phyloP scores from a whole-genome alignment of 1,140 invertebrate species.

The Leptinotarsa defecta region DNA sequence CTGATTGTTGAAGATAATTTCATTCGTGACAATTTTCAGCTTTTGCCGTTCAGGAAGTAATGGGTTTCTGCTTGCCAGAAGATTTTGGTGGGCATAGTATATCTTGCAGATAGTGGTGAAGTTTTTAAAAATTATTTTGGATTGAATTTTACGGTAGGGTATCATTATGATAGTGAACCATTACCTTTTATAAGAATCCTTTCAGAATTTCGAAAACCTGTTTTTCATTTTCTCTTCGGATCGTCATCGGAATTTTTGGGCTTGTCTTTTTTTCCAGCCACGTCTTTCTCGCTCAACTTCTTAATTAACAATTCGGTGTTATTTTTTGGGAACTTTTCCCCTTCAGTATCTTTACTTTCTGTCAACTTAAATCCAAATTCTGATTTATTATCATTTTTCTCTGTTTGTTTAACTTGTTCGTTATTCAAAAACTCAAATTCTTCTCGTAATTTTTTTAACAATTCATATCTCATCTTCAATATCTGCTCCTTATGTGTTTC shows the following conservation, averaged over 20 bases:
- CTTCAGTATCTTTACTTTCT: not conserved
- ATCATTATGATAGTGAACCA: no score
- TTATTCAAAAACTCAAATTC: conserved; percentile 7
- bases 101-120: no score
- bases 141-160: no score
- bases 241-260: not conserved
- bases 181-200: not conserved
- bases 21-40: no score
- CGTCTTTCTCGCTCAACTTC: not conserved
- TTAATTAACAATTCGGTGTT: not conserved
- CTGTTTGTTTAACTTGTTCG: not conserved
- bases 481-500: not conserved
- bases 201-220: not conserved
- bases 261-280: not conserved
- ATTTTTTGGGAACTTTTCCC: not conserved
- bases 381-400: not conserved
- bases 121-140: no score
- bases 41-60: no score
- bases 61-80: no score
- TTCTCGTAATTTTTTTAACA: not conserved
- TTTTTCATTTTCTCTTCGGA: not conserved
- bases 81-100: no score
- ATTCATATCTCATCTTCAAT: conserved; percentile 4
- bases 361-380: not conserved
- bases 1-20: no score